phyloP scores from a whole-genome alignment of 2,888 invertebrate genomes.

The Brenthis ino region DNA sequence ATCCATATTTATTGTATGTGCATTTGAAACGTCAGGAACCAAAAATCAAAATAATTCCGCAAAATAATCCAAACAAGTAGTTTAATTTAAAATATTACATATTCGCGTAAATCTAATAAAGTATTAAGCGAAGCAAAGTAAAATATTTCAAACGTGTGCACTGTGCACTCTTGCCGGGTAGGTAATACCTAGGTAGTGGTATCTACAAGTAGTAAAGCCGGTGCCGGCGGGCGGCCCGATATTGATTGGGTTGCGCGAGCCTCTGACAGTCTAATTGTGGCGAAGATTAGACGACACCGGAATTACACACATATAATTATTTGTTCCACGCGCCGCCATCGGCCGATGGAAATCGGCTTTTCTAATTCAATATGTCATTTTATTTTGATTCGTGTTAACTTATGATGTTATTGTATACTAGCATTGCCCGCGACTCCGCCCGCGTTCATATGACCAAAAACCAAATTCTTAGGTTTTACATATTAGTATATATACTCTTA shows the following conservation, averaged over 20 bases:
- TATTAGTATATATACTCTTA: too few relatives aligned
- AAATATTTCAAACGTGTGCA: not conserved
- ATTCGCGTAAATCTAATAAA: too few relatives aligned
- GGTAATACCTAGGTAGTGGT: not conserved
- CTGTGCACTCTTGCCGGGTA: not conserved
- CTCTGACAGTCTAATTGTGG: slow-evolving; percentile 47
- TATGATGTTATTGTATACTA: too few relatives aligned
- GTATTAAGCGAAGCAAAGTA: too few relatives aligned
- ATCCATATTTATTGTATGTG: too few relatives aligned
- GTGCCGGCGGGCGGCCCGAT: slow-evolving; percentile 39
- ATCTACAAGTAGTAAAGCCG: slow-evolving; percentile 5
- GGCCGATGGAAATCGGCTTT: slow-evolving; percentile 7
- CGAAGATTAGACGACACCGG: slow-evolving; percentile 13
- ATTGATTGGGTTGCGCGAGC: slow-evolving; percentile 51
- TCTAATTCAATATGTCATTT: slow-evolving; percentile 2
- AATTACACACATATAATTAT: slow-evolving; percentile 17
- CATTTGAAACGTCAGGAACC: too few relatives aligned
- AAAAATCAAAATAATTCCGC: too few relatives aligned
- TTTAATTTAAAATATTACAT: too few relatives aligned
- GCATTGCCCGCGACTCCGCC: too few relatives aligned
- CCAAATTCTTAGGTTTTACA: too few relatives aligned
- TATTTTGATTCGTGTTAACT: not conserved
- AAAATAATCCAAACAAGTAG: too few relatives aligned
- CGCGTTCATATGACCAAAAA: too few relatives aligned
- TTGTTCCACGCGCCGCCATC: slow-evolving; percentile 2